Evolutionary conservation across 2,888 invertebrate genomes (phyloP).

Genomic region (Capitulum mitella): DNA sequence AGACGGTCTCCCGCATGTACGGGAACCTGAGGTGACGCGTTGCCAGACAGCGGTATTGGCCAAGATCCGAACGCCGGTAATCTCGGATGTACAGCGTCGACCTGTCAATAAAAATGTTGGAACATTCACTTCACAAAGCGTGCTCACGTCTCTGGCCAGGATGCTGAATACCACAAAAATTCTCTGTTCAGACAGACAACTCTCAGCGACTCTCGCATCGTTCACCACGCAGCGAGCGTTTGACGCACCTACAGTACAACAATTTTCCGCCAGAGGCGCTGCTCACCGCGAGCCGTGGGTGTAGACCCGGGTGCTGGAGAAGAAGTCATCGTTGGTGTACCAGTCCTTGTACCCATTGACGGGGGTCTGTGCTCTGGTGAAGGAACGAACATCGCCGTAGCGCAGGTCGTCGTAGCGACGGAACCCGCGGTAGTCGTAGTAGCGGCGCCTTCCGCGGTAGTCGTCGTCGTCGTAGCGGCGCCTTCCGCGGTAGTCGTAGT

Average conservation of each 20-base stretch:
- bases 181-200: too few relatives aligned
- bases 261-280: not conserved
- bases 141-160: too few relatives aligned
- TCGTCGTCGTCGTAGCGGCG: not conserved
- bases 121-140: too few relatives aligned
- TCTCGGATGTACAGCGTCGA: slow-evolving; percentile 16
- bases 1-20: not conserved
- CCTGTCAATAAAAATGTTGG: too few relatives aligned
- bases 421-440: not conserved
- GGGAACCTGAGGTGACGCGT: not conserved
- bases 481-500: not conserved
- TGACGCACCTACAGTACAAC: not conserved
- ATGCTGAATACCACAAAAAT: too few relatives aligned
- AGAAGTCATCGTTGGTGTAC: not conserved
- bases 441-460: not conserved
- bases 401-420: not conserved
- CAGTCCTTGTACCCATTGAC: not conserved
- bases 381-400: too few relatives aligned
- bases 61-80: not conserved
- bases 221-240: too few relatives aligned
- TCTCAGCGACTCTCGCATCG: too few relatives aligned
- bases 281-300: not conserved
- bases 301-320: slow-evolving; percentile 4
- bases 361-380: not conserved
- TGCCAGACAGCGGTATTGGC: not conserved